Conservation (phyloP, 2,888 invertebrate species). For the Thereva nobilitata region DNA sequence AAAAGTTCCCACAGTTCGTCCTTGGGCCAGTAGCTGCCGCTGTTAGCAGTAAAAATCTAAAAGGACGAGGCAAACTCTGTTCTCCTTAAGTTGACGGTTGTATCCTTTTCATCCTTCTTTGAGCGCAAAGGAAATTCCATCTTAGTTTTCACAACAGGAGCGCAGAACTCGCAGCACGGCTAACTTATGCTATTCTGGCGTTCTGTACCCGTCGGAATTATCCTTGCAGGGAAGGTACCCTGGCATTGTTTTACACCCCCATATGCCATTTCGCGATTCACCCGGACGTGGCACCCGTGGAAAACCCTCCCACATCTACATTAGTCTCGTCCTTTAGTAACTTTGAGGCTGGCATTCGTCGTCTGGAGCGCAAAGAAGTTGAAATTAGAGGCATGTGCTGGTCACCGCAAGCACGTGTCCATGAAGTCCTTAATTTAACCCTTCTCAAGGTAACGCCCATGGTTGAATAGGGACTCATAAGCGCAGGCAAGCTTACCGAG, state of each 20-base stretch:
- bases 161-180: neutral
- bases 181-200: slow-evolving; percentile 3
- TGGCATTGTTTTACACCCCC: neutral
- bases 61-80: neutral
- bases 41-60: neutral
- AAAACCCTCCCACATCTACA: slow-evolving; percentile 11
- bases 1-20: neutral
- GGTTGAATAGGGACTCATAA: slow-evolving; percentile 54
- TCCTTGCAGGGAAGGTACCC: neutral
- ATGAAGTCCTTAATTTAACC: slow-evolving; percentile 54
- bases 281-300: neutral
- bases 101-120: slow-evolving; percentile 43
- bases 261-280: neutral
- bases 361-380: slow-evolving; percentile 1
- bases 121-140: slow-evolving; percentile 56
- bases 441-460: slow-evolving; percentile 60
- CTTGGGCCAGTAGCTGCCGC: neutral
- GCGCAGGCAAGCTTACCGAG: neutral
- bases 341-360: slow-evolving; percentile 3
- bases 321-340: slow-evolving; percentile 13
- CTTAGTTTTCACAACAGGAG: slow-evolving; percentile 53
- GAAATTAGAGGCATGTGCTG: neutral
- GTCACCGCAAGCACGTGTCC: slow-evolving; percentile 53
- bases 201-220: neutral
- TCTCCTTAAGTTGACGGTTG: slow-evolving; percentile 34